Evolutionary conservation across 30 jellyfish, hydroid and myxozoan species (phyloP), one percentile per base, ranked within the genome.

Genomic region (Rhopilema esculentum): DNA sequence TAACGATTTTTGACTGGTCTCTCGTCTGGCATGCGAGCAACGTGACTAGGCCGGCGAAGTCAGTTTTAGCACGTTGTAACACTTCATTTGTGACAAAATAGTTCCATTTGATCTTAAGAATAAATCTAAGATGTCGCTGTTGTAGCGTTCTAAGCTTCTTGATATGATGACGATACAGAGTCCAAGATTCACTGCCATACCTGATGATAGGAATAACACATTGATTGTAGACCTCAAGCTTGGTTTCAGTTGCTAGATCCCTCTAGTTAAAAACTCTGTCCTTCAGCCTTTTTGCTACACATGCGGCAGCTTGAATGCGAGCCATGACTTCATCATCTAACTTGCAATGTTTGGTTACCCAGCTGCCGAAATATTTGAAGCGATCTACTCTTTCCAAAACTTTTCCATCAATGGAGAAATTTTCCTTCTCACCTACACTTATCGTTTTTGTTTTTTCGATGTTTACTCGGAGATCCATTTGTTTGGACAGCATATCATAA

Each of bases 281-380:
- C 27, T 26, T 79, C 67, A 79, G 80, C 77, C 80, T 65, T 51
- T 23, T 80, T 18, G 53, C 32, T 65, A 80, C 80, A 29, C 64
- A 79, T 65, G 79, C 51, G 23, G 89, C 74, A 81, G 74, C 85
- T 48, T 66, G 85, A 81, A 84, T 84, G 1, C 92, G 79, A 40
- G 79, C 68, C 50, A 67, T 27, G 6, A 70, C 24, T 51, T 84
- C 87, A 20, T 0, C 66, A 66, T 69, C 87, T 23, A 69, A 23
- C 88, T 24, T 48, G 69, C 66, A 27, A 80, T 84, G 68, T 0
- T 72, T 50, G 88, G 86, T 72, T 24, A 84, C 87, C 62, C 32
- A 40, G 79, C 80, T 69, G 66, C 77, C 66, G 67, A 79, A 80
- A 79, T 79, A 61, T 52, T 40, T 40, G 85, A 75, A 75, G 49